Evolutionary conservation across 2,113 vertebrate species (phyloP), one percentile per base, ranked within the genome.

Genomic region (Aldabrachelys gigantea): DNA sequence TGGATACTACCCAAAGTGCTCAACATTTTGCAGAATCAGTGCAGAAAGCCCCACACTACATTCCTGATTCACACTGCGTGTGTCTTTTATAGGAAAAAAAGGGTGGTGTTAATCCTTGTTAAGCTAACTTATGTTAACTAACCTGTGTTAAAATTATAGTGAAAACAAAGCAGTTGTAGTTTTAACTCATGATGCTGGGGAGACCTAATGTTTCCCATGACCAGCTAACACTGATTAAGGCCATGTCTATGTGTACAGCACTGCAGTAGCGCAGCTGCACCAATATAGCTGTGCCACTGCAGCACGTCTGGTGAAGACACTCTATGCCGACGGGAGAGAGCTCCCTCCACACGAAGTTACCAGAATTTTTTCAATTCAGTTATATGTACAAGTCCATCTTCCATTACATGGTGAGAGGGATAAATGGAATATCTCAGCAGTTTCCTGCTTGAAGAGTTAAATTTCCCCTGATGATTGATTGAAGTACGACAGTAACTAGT

Each of bases 61-160:
- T 0, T 8, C 92, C 89, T 88, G 53, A 6, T 41, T 7, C 31
- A 7, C 0, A 0, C n/a, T 84, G 10, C 53, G 29, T 5, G 0
- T 92, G 54, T 84, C 82, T 93, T 11, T 14, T 80, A 84, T 93
- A 41, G 21, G 29, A 49, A 65, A 85, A 11, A 69, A 76, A 10
- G 5, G 75, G 8, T 53, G 6, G 12, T 16, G 31, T 35, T 65
- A 35, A 65, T 7, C 31, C 7, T 65, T 35, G 31, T 35, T 65
- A 65, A 65, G 29, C 59, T 35, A 65, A 84, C 57, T 2, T n/a
- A 0, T 56, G 22, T 92, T 92, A 80, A 72, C 90, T 50, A 38
- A 54, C 22, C 87, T 10, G 38, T 80, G 80, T 50, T n/a, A 7
- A 57, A 76, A n/a, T 65, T 93, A 72, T 85, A 24, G 52, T 83